A percentile compares a stretch with the other conserved stretches of the same genome.
Conservation (phyloP, 1,140 invertebrate species). For the Brachionus angularis region DNA sequence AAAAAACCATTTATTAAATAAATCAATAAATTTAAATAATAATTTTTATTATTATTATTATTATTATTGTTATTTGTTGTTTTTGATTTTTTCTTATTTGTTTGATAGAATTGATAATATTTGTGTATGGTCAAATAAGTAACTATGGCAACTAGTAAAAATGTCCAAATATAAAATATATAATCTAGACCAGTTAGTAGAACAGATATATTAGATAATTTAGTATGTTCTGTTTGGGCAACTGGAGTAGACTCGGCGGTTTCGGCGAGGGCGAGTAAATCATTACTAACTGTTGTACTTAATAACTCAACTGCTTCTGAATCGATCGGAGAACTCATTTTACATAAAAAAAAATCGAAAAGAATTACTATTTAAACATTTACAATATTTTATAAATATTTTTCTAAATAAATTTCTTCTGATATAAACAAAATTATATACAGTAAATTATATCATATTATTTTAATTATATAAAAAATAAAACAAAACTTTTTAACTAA, state of each 20-base stretch:
- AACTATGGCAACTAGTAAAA: constrained; percentile 11
- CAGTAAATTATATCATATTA: too few species aligned
- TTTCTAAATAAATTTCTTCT: too few species aligned
- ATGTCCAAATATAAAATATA: constrained; percentile 29
- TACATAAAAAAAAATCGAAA: too few species aligned
- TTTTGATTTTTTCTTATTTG: not conserved
- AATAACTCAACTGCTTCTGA: too few species aligned
- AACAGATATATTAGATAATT: not conserved
- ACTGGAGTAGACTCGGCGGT: not conserved
- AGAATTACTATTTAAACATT: too few species aligned
- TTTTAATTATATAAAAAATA: too few species aligned
- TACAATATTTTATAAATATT: too few species aligned
- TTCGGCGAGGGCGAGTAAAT: not conserved
- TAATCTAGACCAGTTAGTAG: constrained; percentile 20
- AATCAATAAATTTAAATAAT: not conserved
- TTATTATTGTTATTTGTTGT: not conserved
- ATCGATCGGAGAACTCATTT: too few species aligned
- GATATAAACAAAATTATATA: too few species aligned
- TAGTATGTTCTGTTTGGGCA: not conserved
- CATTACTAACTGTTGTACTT: too few species aligned
- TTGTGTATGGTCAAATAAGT: constrained; percentile 32
- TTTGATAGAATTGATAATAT: constrained; percentile 1
- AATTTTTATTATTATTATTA: not conserved
- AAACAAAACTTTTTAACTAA: too few species aligned
- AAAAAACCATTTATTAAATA: constrained; percentile 1